phyloP scores from a whole-genome alignment of 2,797 vertebrate genomes.

The Catamblyrhynchus diadema region DNA sequence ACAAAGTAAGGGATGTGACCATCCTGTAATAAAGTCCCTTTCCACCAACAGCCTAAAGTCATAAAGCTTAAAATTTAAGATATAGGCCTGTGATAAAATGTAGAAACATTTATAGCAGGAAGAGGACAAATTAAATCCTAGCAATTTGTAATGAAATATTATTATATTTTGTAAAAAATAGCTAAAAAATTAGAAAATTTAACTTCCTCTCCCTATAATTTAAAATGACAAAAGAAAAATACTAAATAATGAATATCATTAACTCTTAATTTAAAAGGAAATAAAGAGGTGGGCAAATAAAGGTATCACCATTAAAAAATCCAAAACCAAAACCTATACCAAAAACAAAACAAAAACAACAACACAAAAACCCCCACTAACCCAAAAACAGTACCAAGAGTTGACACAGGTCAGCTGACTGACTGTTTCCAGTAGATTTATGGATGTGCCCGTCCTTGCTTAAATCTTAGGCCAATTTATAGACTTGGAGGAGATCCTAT shows the following conservation, averaged over 20 bases:
- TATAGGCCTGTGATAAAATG: not conserved
- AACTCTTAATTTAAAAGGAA: not conserved
- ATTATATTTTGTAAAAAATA: not conserved
- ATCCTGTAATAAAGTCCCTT: conserved; percentile 29
- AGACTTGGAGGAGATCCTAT: not conserved
- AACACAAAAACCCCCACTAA: fast-evolving
- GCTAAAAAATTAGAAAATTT: not conserved
- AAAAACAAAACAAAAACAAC: fast-evolving
- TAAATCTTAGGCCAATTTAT: not conserved
- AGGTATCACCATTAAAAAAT: not conserved
- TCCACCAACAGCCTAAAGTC: not conserved
- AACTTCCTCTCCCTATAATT: not conserved
- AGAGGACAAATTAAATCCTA: not conserved
- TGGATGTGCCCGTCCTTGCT: not conserved
- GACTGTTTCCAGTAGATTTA: not conserved
- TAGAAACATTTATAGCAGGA: not conserved
- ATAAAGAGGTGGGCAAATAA: not conserved
- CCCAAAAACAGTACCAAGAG: not conserved
- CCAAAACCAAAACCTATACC: fast-evolving
- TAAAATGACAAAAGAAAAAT: not conserved
- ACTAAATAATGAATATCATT: not conserved
- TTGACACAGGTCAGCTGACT: not conserved
- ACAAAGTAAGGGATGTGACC: conserved; percentile 4
- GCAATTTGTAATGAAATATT: not conserved
- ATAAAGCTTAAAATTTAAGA: not conserved